Evolutionary conservation across 2,888 invertebrate species (phyloP).

Genomic region (Halocaridina rubra): DNA sequence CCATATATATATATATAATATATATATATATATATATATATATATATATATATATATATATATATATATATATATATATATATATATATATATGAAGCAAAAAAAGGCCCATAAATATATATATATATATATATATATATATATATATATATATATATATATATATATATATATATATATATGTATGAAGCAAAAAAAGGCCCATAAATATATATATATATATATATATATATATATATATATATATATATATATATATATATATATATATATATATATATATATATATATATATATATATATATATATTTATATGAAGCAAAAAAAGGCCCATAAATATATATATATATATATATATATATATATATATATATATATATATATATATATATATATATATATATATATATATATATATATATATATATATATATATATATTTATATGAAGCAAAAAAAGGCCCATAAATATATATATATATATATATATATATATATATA

Average conservation of each 20-base stretch:
- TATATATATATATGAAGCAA: neutral
- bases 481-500: neutral
- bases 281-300: neutral
- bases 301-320: neutral
- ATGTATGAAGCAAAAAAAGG: neutral
- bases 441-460: neutral
- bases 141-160: neutral
- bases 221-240: neutral
- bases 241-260: neutral
- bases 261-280: neutral
- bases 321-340: neutral
- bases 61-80: neutral
- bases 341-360: neutral
- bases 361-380: neutral
- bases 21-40: constrained; percentile 16
- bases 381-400: neutral
- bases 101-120: too few relatives aligned
- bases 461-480: neutral
- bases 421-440: neutral
- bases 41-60: constrained; percentile 11
- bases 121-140: neutral
- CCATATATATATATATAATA: constrained; percentile 6
- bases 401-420: neutral
- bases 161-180: neutral
- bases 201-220: neutral